Evolutionary conservation across 2,888 invertebrate species (phyloP).

Genomic region (Aphidoletes aphidimyza): DNA sequence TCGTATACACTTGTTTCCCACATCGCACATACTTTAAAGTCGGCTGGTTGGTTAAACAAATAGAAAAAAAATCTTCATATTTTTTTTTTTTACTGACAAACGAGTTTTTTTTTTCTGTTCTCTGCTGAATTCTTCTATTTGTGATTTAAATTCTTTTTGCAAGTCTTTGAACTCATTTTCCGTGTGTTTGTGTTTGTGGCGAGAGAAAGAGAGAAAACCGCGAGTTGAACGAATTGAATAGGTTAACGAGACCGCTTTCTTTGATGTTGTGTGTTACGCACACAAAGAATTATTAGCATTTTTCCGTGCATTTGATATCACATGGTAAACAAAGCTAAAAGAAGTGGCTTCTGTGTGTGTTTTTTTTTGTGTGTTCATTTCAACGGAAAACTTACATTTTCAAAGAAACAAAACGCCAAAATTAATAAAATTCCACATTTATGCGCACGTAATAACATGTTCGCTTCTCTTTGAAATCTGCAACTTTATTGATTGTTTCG

Average conservation of each 20-base stretch:
- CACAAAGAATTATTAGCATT: neutral
- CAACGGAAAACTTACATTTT: conserved; percentile 1
- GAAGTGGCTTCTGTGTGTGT: neutral
- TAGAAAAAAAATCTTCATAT: too few species aligned
- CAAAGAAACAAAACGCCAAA: neutral
- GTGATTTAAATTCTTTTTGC: neutral
- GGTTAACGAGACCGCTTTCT: too few species aligned
- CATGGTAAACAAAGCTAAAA: neutral
- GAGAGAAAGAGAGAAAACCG: too few species aligned
- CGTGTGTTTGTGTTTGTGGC: too few species aligned
- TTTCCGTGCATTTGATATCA: neutral
- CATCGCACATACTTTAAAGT: too few species aligned
- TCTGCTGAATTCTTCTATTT: neutral
- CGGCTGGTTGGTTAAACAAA: too few species aligned
- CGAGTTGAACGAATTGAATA: too few species aligned
- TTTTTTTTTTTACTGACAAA: too few species aligned
- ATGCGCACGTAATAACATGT: neutral
- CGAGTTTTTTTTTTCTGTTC: neutral
- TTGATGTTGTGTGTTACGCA: too few species aligned
- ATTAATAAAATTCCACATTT: neutral
- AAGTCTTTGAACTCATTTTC: conserved; percentile 1
- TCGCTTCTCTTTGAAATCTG: neutral
- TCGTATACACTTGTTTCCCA: too few species aligned
- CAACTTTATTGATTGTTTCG: neutral
- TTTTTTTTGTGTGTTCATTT: neutral